Conservation (phyloP, 2,797 vertebrate species). For the Pseudocheirus occidentalis region DNA sequence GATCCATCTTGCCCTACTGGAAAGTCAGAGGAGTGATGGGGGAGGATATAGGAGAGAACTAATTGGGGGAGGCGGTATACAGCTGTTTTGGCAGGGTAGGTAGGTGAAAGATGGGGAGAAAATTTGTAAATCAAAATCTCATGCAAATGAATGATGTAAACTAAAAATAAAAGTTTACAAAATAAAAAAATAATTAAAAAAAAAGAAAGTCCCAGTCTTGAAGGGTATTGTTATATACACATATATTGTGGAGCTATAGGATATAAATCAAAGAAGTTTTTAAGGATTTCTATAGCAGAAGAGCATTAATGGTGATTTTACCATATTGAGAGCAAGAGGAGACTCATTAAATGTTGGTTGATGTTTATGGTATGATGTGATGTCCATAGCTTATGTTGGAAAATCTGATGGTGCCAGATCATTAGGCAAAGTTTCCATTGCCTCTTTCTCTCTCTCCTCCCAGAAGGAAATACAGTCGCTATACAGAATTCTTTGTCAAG, state of each 20-base stretch:
- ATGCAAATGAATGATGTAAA: too few species aligned
- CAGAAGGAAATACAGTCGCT: neutral
- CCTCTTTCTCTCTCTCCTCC: neutral
- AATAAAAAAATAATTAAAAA: too few species aligned
- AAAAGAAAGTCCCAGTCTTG: neutral
- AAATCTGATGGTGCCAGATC: neutral
- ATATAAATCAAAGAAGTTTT: neutral
- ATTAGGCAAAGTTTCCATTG: neutral
- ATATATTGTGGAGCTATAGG: neutral
- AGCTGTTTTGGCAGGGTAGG: too few species aligned
- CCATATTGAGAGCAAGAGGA: neutral
- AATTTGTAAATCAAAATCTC: too few species aligned
- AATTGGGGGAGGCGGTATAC: too few species aligned
- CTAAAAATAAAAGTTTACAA: too few species aligned
- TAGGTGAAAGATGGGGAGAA: too few species aligned
- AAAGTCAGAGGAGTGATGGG: too few species aligned
- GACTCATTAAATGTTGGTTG: neutral
- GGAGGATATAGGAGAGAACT: too few species aligned
- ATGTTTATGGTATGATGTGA: neutral
- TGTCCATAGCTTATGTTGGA: neutral
- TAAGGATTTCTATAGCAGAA: neutral
- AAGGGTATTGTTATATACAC: neutral
- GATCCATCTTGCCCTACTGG: too few species aligned
- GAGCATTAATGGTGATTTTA: neutral
- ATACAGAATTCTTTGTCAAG: neutral